A percentile compares a stretch with the other conserved stretches of the same genome.
Conservation (phyloP, 2,888 invertebrate genomes). For the Anoncus sp. region DNA sequence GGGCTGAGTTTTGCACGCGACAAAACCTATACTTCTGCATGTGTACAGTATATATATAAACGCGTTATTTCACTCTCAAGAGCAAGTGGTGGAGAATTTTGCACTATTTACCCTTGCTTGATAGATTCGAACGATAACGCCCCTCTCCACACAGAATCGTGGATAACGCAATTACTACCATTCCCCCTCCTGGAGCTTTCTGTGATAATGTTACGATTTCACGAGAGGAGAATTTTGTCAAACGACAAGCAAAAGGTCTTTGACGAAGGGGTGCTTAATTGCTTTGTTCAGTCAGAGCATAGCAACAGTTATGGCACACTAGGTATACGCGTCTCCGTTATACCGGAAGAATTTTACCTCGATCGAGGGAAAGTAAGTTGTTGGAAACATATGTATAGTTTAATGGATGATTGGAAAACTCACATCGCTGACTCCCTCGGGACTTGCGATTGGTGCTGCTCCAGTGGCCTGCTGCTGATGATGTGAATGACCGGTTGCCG, state of each 20-base stretch:
- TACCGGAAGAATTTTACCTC: too few species aligned
- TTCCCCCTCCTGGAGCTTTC: not conserved
- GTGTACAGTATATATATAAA: too few species aligned
- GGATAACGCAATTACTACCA: not conserved
- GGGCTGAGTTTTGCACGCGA: constrained; percentile 8
- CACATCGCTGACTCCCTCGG: constrained; percentile 83
- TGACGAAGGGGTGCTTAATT: not conserved
- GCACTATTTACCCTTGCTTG: constrained; percentile 39
- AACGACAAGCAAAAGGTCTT: not conserved
- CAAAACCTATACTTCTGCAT: not conserved
- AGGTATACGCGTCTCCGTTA: too few species aligned
- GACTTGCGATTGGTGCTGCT: constrained; percentile 83
- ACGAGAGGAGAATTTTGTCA: not conserved
- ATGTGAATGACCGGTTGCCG: constrained; percentile 70
- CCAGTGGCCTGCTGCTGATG: constrained; percentile 76
- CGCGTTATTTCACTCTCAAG: constrained; percentile 2
- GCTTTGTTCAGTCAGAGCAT: not conserved
- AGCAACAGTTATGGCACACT: too few species aligned
- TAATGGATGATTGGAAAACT: too few species aligned
- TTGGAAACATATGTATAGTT: too few species aligned
- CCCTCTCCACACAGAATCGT: not conserved
- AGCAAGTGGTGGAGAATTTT: not conserved
- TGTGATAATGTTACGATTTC: not conserved
- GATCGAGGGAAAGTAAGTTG: too few species aligned
- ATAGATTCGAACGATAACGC: constrained; percentile 32